phyloP scores from a whole-genome alignment of 2,113 vertebrate genomes.

The Monopterus albus region DNA sequence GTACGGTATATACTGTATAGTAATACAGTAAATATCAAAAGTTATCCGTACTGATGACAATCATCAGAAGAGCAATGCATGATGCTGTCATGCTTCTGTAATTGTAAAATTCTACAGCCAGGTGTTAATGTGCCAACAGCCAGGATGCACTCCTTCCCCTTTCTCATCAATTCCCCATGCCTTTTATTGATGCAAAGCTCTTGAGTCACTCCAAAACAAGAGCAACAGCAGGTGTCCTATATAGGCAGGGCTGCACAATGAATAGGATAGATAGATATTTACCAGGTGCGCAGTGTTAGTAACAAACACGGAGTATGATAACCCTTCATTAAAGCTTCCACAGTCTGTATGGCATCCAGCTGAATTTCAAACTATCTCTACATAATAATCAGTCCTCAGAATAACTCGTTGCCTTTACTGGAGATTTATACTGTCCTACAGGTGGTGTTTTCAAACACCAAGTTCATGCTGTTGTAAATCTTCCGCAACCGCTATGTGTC shows the following conservation, averaged over 20 bases:
- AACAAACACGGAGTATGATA: slow-evolving; percentile 68
- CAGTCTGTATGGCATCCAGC: slow-evolving; percentile 56
- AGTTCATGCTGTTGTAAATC: slow-evolving; percentile 70
- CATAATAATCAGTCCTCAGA: slow-evolving; percentile 59
- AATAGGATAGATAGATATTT: slow-evolving; percentile 50
- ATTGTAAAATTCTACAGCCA: slow-evolving; percentile 66
- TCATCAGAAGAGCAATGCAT: slow-evolving; percentile 65
- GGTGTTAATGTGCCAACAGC: slow-evolving; percentile 71
- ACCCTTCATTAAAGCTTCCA: slow-evolving; percentile 83
- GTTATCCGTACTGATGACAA: slow-evolving; percentile 71
- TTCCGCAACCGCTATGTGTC: slow-evolving; percentile 26
- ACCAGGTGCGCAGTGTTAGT: slow-evolving; percentile 81
- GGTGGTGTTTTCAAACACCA: slow-evolving; percentile 41
- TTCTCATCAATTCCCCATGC: slow-evolving; percentile 69
- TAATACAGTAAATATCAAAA: no score
- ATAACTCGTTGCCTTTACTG: slow-evolving; percentile 70
- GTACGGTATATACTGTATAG: no score
- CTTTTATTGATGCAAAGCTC: slow-evolving; percentile 71
- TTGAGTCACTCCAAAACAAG: slow-evolving; percentile 74
- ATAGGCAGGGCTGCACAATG: slow-evolving; percentile 66
- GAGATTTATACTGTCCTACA: slow-evolving; percentile 41
- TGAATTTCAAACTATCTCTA: slow-evolving; percentile 41
- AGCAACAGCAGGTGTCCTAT: slow-evolving; percentile 76
- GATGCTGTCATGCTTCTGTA: slow-evolving; percentile 61
- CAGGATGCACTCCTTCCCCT: slow-evolving; percentile 63